Percentiles rank a stretch among this genome's conserved stretches.
These are phyloP conservation scores for Mus spretus DNA, from an alignment of 2,797 vertebrate species.

Conservation along the genomic window DNA sequence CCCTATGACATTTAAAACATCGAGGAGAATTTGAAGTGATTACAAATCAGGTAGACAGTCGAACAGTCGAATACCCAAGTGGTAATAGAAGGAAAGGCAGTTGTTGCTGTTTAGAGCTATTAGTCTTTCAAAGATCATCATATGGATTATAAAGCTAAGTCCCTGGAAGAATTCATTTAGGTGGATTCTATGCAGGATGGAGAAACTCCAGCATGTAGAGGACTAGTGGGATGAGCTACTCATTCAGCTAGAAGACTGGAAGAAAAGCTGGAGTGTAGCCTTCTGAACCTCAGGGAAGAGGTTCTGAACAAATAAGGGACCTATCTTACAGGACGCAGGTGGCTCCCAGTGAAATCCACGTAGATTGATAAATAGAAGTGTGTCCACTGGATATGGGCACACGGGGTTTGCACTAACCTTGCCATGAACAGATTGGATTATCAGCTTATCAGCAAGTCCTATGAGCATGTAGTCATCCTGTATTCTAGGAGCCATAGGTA, in stretches of 20 bases:
- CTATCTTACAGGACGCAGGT: background rate
- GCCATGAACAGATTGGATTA: constrained; percentile 47
- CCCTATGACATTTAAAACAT: background rate
- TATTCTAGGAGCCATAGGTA: constrained; percentile 76
- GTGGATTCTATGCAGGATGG: background rate
- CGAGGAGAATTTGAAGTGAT: background rate
- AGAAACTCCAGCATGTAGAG: background rate
- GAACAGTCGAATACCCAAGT: background rate
- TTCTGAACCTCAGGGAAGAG: background rate
- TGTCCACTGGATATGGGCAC: constrained; percentile 11
- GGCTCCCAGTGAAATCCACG: background rate
- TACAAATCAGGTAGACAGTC: background rate
- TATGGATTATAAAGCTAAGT: background rate
- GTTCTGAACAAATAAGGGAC: background rate
- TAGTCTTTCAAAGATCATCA: background rate
- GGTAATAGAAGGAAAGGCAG: background rate
- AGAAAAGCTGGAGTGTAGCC: background rate
- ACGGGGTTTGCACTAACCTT: constrained; percentile 55
- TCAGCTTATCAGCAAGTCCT: constrained; percentile 50
- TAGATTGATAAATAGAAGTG: constrained; percentile 2
- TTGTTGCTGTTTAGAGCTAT: background rate
- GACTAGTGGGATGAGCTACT: background rate
- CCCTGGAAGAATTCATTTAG: background rate
- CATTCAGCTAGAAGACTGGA: background rate
- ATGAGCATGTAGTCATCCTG: constrained; percentile 46